Evolutionary conservation across 2,888 invertebrate species (phyloP).

Genomic region (Allygus modestus): DNA sequence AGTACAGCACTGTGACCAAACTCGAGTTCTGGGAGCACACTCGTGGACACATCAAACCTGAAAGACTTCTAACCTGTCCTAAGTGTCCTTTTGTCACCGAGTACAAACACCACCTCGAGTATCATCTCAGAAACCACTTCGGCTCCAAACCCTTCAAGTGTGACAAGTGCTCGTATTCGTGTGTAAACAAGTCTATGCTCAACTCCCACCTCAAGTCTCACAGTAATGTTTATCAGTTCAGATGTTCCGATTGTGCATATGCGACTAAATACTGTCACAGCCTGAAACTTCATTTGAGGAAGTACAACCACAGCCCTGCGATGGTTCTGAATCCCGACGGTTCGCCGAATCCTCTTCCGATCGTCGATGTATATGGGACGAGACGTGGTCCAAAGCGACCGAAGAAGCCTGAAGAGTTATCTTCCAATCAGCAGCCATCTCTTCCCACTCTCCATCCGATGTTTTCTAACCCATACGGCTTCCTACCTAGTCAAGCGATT

Average conservation of each 20-base stretch:
- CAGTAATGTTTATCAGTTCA: conserved; percentile 93
- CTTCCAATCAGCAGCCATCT: conserved; percentile 32
- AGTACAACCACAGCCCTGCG: conserved; percentile 93
- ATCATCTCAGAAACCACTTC: conserved; percentile 96
- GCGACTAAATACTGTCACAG: conserved; percentile 99
- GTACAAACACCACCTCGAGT: conserved; percentile 98
- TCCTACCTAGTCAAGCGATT: conserved; percentile 68
- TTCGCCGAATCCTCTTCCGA: conserved; percentile 90
- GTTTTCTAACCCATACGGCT: conserved; percentile 67
- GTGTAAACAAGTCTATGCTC: conserved; percentile 99
- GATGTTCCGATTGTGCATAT: conserved; percentile 95
- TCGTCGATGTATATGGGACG: conserved; percentile 95
- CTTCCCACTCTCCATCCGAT: conserved; percentile 60
- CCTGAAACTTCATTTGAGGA: conserved; percentile 94
- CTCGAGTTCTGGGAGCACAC: conserved; percentile 96
- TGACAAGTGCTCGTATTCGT: conserved; percentile 90
- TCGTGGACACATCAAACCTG: conserved; percentile 93
- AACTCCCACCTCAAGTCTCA: conserved; percentile 99
- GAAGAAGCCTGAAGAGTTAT: conserved; percentile 71
- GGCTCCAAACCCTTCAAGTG: conserved; percentile 98
- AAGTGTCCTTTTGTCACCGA: conserved; percentile 98
- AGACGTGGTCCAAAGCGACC: conserved; percentile 84
- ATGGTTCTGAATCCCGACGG: conserved; percentile 94
- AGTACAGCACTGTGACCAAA: conserved; percentile 86
- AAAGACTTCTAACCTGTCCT: conserved; percentile 93